Evolutionary conservation across 2,113 vertebrate species (phyloP).

Genomic region (Monopterus albus): DNA sequence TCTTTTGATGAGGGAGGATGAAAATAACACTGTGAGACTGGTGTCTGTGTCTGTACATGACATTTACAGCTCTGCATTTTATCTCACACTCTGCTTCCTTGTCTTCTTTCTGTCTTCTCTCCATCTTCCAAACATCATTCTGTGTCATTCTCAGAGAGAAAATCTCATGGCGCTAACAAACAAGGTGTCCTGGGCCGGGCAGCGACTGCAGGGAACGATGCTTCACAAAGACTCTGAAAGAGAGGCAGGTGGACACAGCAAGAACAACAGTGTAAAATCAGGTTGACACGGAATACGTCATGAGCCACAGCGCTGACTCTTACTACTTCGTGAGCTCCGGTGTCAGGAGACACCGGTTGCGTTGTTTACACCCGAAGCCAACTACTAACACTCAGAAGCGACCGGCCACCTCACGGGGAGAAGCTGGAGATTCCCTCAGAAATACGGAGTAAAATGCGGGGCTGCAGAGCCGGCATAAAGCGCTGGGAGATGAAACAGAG

Average conservation of each 20-base stretch:
- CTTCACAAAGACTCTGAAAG: conserved; percentile 74
- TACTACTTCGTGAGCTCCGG: no score
- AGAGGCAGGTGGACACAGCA: conserved; percentile 32
- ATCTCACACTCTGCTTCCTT: conserved; percentile 40
- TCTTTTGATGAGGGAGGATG: conserved; percentile 58
- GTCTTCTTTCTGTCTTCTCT: conserved; percentile 45
- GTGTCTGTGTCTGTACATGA: conserved; percentile 82
- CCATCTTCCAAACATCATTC: conserved; percentile 52
- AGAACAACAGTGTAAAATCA: conserved; percentile 13
- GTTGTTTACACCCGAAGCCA: no score
- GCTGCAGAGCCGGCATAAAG: no score
- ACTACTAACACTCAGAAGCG: no score
- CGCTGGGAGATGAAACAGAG: no score
- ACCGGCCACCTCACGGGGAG: no score
- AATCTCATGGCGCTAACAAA: conserved; percentile 71
- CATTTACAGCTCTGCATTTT: conserved; percentile 79
- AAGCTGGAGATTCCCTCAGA: no score
- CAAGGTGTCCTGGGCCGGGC: conserved; percentile 67
- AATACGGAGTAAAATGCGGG: no score
- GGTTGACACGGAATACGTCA: background rate
- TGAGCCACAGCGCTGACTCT: no score
- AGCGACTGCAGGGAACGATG: conserved; percentile 43
- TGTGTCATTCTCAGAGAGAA: conserved; percentile 58
- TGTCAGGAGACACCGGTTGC: no score
- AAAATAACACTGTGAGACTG: conserved; percentile 75